A percentile compares a stretch with the other conserved stretches of the same genome.
These are phyloP conservation scores for Vireo griseus DNA, from an alignment of 2,797 vertebrate genomes.

Conservation along the genomic window DNA sequence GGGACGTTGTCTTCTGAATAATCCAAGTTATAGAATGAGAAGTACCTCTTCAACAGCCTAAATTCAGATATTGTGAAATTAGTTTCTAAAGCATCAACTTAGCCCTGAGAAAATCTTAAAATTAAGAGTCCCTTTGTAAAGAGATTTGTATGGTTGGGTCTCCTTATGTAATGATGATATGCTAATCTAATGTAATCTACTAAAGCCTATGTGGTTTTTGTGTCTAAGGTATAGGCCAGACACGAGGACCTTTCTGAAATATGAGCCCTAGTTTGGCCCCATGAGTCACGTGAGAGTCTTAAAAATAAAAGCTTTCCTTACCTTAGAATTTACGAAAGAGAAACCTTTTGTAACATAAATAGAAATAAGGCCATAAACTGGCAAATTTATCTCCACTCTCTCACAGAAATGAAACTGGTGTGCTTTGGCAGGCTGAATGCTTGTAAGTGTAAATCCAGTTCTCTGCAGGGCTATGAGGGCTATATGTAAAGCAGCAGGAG, in stretches of 20 bases:
- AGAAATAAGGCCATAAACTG: background rate
- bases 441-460: background rate
- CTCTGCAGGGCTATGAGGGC: fast-evolving
- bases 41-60: background rate
- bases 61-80: background rate
- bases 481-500: background rate
- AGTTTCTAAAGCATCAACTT: background rate
- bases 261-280: background rate
- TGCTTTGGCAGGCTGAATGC: background rate
- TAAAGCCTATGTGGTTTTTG: background rate
- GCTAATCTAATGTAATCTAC: background rate
- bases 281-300: background rate
- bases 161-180: background rate
- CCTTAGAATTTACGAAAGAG: background rate
- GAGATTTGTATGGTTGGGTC: background rate
- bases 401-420: background rate
- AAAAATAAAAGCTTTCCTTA: background rate
- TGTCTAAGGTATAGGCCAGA: background rate
- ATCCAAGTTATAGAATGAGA: background rate
- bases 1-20: background rate
- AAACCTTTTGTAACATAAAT: background rate
- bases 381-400: background rate
- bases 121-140: background rate
- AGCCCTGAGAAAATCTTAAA: background rate
- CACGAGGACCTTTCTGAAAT: background rate